Evolutionary conservation across 2,888 invertebrate species (phyloP), one percentile per base, ranked within the genome.

Genomic region (Habrosyne pyritoides): DNA sequence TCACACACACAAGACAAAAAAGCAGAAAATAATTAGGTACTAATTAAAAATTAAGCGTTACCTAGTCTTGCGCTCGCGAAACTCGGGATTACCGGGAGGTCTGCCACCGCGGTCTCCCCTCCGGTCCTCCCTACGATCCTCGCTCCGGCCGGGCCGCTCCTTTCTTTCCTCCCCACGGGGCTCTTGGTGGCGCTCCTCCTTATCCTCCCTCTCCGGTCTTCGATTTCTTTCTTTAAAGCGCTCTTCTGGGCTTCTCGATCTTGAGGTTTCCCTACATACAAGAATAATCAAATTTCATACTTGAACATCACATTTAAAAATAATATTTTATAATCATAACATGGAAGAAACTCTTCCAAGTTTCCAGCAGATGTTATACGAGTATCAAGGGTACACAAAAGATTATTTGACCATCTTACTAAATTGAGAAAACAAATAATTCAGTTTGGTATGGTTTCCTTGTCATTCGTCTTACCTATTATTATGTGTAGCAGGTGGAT

Each of bases 61-160:
- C 89, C 88, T 84, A 60, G 67, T 73, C 63, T 86, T 89, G 22
- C 81, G 77, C 6, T 87, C 86, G 47, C 77, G 60, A 18, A 65
- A 58, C 30, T 66, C 66, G 6, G 67, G 36, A 10, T 79, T 77
- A 33, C 56, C 28, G 50, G 14, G 21, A 18, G 4, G 24, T 24
- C 14, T 51, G 47, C 22, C 28, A 52, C 47, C 18, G n/a, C 22
- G 51, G n/a, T 55, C 51, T 2, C 30, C 36, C 18, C 50, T 46
- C 24, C 22, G 50, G 1, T 28, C 54, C n/a, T 46, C 33, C 18
- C 36, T 36, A 10, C 3, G 14, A 33, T 61, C 26, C 12, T 46
- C 53, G 10, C 48, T n/a, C 2, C 42, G 42, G 18, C 18, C 18
- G 18, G 42, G 42, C n/a, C 42, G 14, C 7, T 49, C 33, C 26